These are phyloP conservation scores for Enteromius treurensis DNA, from an alignment of 2,797 vertebrate species.

Conservation along the genomic window DNA sequence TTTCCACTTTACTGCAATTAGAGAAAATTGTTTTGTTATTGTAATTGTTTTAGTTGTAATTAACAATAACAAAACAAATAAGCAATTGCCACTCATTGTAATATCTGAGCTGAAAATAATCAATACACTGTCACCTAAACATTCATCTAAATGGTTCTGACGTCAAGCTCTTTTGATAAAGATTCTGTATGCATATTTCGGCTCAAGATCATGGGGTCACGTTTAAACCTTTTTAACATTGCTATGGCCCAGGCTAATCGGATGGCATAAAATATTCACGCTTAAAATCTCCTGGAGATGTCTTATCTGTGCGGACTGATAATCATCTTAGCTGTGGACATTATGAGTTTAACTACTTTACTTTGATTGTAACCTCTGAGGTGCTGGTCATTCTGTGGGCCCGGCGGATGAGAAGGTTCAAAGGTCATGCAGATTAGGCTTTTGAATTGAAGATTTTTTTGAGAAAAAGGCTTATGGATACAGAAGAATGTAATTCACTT, in stretches of 20 bases:
- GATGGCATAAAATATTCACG: constrained; percentile 77
- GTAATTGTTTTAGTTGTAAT: background rate
- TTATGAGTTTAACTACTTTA: constrained; percentile 78
- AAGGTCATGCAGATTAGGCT: constrained; percentile 69
- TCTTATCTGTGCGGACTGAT: constrained; percentile 73
- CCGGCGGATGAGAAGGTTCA: constrained; percentile 66
- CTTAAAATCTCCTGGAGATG: constrained; percentile 72
- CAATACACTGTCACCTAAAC: background rate
- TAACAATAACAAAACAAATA: background rate
- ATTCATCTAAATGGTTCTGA: background rate
- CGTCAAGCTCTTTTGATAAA: constrained; percentile 10
- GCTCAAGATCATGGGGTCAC: constrained; percentile 73
- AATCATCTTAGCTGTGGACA: constrained; percentile 78
- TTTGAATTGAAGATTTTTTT: constrained; percentile 68
- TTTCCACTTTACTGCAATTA: background rate
- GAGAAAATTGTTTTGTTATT: background rate
- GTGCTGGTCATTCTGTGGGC: constrained; percentile 69
- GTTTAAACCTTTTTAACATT: constrained; percentile 74
- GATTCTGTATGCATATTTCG: constrained; percentile 65
- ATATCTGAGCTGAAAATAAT: background rate
- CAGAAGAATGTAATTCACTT: constrained; percentile 31
- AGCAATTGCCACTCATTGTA: background rate
- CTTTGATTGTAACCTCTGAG: constrained; percentile 72
- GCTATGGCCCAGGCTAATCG: constrained; percentile 72
- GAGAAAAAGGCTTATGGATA: constrained; percentile 64